Evolutionary conservation across 92 coral and sea anemone genomes (phyloP), one percentile per base, ranked within the genome.

Genomic region (Porites lobata): DNA sequence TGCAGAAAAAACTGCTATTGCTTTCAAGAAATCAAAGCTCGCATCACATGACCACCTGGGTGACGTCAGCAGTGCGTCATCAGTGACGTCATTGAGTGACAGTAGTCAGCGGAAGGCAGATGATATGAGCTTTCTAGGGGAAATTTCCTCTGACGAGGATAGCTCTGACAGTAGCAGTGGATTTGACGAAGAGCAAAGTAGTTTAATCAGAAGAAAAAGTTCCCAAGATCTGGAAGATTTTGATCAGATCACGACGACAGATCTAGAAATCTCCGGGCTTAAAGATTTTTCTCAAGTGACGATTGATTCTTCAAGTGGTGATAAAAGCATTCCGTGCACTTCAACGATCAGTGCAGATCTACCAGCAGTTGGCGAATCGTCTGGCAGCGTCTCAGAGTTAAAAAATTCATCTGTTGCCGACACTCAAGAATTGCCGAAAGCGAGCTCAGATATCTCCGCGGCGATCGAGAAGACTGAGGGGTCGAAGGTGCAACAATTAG

Each of bases 1-100:
- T 84, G n/a, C 32, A 84, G 87, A 84, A 63, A 84, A 84, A 84
- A 54, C 87, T 14, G 87, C 87, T 4, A 22, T 84, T 50, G 87
- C 50, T 17, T 75, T 84, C 66, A 84, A 74, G 87, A 84, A 84
- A 50, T 61, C 80, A 63, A 84, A 84, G 78, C 26, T 18, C 43
- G 78, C 56, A 15, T 70, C 86, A 6, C 9, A 69, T 13, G 70
- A 61, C 47, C 22, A 83, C 21, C 1, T 20, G 7, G 59, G 51
- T 74, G 80, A 84, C 73, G 64, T 63, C 52, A 61, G 54, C 21
- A 14, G 4, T 62, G 22, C 81, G 53, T 53, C 80, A 43, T 15
- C 81, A 6, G 76, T n/a, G 70, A 8, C 73, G 64, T 74, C 80
- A 74, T 29, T 24, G 8, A 38, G 29, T 32, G 69, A 32, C 63